Evolutionary conservation across 2,888 invertebrate species (phyloP), one percentile per base, ranked within the genome.

Genomic region (Theodoxus fluviatilis): DNA sequence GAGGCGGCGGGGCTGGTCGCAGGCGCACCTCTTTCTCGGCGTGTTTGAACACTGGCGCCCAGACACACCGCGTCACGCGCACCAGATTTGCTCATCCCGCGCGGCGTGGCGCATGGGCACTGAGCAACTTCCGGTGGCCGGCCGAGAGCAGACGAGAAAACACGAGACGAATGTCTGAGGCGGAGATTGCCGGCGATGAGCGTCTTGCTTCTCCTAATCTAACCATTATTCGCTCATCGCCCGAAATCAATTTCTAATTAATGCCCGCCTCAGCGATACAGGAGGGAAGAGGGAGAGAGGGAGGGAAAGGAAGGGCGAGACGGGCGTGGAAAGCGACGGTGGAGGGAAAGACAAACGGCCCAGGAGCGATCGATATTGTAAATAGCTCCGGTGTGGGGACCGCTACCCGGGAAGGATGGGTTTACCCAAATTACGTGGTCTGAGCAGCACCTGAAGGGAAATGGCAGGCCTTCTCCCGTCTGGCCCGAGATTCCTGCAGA

Each of bases 211-310:
- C 55, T 43, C 49, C 37, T 70, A 70, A 70, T 70, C 40, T 49
- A 52, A 33, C 65, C 37, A 70, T 70, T 70, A 70, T 65, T 28
- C 52, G 65, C 31, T 64, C 25, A 40, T 38, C 18, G 65, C 37
- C n/a, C 52, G 57, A 55, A 70, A 70, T 70, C 70, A 65, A 70
- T 70, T 49, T 70, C 66, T 70, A 70, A 70, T 70, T 65, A 70
- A 65, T 40, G 57, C 57, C 38, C 28, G 65, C 66, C 55, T 64
- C 40, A 65, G 57, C 52, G 57, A 55, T 65, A 70, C 70, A 70
- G 52, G 70, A n/a, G n/a, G n/a, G n/a, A n/a, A n/a, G n/a, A n/a
- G n/a, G n/a, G n/a, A n/a, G n/a, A n/a, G n/a, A n/a, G n/a, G n/a
- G n/a, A n/a, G 40, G 37, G 55, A 55, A 55, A 67, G 55, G 55